phyloP scores from a whole-genome alignment of 2,797 vertebrate genomes.

The Lepidocolaptes lacrymiger region DNA sequence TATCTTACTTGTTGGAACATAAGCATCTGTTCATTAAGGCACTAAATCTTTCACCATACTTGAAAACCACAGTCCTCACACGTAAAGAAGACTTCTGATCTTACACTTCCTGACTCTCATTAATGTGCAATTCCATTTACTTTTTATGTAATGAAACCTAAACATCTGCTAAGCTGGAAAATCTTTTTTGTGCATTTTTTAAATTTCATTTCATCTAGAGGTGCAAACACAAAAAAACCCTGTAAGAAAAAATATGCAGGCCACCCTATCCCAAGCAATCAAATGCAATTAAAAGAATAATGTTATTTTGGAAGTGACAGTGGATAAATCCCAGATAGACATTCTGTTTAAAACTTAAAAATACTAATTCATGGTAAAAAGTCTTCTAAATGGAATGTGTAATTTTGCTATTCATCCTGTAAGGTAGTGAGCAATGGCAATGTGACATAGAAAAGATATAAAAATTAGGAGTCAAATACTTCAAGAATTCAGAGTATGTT shows the following conservation, averaged over 20 bases:
- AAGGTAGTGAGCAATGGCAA: neutral
- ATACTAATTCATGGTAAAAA: neutral
- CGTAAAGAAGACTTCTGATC: neutral
- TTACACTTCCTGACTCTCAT: neutral
- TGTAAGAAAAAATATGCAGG: neutral
- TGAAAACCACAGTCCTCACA: neutral
- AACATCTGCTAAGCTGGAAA: neutral
- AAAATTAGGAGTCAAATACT: neutral
- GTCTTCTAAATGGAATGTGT: neutral
- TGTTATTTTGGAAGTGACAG: neutral
- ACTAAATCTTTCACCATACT: neutral
- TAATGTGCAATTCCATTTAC: neutral
- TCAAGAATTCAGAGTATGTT: neutral
- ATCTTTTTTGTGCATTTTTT: neutral
- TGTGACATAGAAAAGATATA: neutral
- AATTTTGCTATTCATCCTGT: neutral
- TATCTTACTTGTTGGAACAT: neutral
- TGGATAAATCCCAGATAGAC: neutral
- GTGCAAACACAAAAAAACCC: neutral
- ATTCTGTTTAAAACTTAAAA: neutral
- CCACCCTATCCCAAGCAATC: neutral
- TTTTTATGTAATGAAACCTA: neutral
- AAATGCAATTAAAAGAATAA: neutral
- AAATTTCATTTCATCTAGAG: neutral
- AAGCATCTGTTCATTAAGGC: neutral